phyloP scores from a whole-genome alignment of 1,140 invertebrate genomes.

The Orchesella cincta region DNA sequence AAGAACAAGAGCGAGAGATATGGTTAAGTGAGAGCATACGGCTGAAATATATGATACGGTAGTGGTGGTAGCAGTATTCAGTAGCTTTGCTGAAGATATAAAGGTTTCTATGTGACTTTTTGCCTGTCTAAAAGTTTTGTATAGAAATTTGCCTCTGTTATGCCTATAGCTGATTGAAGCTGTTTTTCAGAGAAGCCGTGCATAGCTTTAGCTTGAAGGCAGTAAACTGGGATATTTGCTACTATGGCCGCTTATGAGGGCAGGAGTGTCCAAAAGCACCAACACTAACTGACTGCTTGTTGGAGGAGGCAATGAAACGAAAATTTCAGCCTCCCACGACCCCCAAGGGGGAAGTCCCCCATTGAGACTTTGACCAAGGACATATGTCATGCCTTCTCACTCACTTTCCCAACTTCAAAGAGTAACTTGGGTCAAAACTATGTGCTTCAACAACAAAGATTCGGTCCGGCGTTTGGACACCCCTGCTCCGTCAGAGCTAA shows the following conservation, averaged over 20 bases:
- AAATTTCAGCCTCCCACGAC: background rate
- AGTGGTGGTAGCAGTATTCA: no score
- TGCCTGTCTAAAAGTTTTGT: no score
- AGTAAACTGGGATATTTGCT: background rate
- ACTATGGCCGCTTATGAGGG: background rate
- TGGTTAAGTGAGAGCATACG: no score
- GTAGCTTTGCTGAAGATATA: no score
- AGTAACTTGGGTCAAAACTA: background rate
- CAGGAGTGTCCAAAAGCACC: background rate
- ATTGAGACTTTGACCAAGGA: background rate
- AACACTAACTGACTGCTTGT: background rate
- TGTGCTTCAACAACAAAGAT: background rate
- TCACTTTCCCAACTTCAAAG: background rate
- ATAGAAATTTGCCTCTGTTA: no score
- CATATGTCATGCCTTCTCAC: background rate
- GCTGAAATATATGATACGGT: no score
- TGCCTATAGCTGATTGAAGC: no score
- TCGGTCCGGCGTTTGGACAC: background rate
- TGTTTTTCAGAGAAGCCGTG: no score
- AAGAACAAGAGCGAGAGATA: no score
- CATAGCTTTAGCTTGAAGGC: no score
- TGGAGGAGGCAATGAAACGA: background rate
- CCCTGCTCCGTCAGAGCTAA: constrained; percentile 6
- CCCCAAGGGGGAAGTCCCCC: background rate
- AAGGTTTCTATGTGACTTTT: no score